A percentile compares a stretch with the other conserved stretches of the same genome.
Conservation (phyloP, 2,113 vertebrate genomes). For the Odontophorus gujanensis region DNA sequence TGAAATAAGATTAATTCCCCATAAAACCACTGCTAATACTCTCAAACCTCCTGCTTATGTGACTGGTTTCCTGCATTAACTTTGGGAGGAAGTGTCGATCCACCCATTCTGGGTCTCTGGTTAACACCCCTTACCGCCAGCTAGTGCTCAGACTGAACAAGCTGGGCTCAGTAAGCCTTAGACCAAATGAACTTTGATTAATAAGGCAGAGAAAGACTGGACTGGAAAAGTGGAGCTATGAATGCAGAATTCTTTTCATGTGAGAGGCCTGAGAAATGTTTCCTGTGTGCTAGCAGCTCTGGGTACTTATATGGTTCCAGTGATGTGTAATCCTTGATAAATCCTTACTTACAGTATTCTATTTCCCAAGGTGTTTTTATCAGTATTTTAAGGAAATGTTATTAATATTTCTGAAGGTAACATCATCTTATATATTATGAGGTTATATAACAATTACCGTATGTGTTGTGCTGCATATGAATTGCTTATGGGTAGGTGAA, state of each 20-base stretch:
- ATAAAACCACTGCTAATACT: constrained; percentile 37
- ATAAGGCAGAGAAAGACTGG: background rate
- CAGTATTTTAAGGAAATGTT: background rate
- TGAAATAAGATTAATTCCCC: constrained; percentile 40
- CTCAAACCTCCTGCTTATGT: constrained; percentile 48
- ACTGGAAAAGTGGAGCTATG: background rate
- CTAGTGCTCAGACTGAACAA: background rate
- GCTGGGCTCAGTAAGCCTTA: background rate
- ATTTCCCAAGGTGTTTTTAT: background rate
- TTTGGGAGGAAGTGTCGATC: constrained; percentile 23
- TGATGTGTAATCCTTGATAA: background rate
- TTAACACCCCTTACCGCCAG: constrained; percentile 31
- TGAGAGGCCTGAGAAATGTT: background rate
- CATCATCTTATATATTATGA: background rate
- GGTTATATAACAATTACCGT: background rate
- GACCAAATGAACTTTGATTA: background rate
- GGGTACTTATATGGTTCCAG: background rate
- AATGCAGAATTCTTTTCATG: background rate
- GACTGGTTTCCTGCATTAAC: constrained; percentile 53
- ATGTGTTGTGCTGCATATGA: background rate
- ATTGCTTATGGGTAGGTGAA: background rate
- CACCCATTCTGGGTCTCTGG: constrained; percentile 14
- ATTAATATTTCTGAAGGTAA: background rate
- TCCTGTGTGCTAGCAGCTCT: background rate
- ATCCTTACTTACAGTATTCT: background rate